Evolutionary conservation across 1,140 invertebrate genomes (phyloP), one percentile per base, ranked within the genome.

Genomic region (Lordiphosa mommai): DNA sequence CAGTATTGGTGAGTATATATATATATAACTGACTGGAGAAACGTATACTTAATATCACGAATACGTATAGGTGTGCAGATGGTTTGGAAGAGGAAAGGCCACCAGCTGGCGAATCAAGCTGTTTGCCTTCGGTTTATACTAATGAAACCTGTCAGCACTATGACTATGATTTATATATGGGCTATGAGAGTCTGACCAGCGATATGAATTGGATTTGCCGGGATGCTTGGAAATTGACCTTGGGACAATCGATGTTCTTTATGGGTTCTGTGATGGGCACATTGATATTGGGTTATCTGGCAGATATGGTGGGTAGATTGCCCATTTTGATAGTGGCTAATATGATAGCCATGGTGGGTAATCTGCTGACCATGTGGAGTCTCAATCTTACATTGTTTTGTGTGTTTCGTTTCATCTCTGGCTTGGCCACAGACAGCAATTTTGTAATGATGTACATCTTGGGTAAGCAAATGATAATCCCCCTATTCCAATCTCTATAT

Each of bases 361-460:
- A 92, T 44, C 65, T 92, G 20, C 43, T 89, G n/a, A 92, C 92
- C n/a, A 85, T 91, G 2, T 89, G 90, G 36, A 88, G 91, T 2
- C 85, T 61, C 3, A 88, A 87, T 13, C 65, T 91, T 1, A 57
- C 82, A 2, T 66, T 88, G 0, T 92, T 92, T 73, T 89, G 89
- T 9, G 33, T 89, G 0, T 90, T 89, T 43, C 82, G 92, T 30
- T 89, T 92, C 53, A 57, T 92, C 5, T 91, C 91, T 0, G 92
- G 92, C 10, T 72, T 91, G 29, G 91, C 92, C 8, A 91, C 92
- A 7, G 92, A 93, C 61, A 90, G 89, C 20, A 90, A 91, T 67
- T 93, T 92, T 58, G 89, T 92, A 16, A 91, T 92, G 89, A 92
- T 92, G 91, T 92, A 93, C 47, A 92, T 93, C 51, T 89, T 92